Evolutionary conservation across 92 coral and sea anemone genomes (phyloP), one percentile per base, ranked within the genome.

Genomic region (Blastomussa wellsi): DNA sequence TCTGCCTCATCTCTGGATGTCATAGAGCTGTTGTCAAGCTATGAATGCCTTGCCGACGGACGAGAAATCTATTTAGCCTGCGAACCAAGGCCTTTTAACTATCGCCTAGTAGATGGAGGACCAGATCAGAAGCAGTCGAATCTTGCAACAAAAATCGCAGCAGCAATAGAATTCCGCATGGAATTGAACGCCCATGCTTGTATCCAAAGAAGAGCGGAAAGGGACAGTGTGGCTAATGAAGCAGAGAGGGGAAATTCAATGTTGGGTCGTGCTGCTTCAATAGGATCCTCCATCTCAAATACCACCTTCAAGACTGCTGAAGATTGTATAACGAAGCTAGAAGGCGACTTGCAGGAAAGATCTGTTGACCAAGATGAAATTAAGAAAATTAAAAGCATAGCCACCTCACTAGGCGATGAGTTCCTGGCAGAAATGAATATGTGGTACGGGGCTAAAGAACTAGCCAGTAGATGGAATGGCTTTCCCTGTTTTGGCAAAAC

Each of bases 231-330:
- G 19, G 92, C 88, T n/a, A 88, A 86, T 75, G 92, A 91, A 69
- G 94, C 94, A 28, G 91, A 91, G 81, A 91, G 89, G 79, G 94
- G 81, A 33, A 84, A 88, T 38, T 87, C 89, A 22, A 35, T 88
- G 17, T 86, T 91, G 76, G 89, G 89, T 7, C 86, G 89, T 32
- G 78, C 92, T 11, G 84, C 86, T 3, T 32, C 86, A 33, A 78
- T 85, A 7, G 92, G 89, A 33, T 89, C 92, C 55, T 72, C 84
- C 13, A 73, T 85, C 29, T 64, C 82, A 33, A 89, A 89, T 52
- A 51, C 32, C 55, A 85, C 67, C 38, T 85, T 76, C 65, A 86
- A 90, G 71, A 71, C 88, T 19, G 52, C 57, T 39, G 70, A 53
- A 20, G 79, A 88, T 7, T 83, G 82, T 77, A 48, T 70, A 28